Conservation (phyloP, 1,140 invertebrate species). For the Aethina tumida region DNA sequence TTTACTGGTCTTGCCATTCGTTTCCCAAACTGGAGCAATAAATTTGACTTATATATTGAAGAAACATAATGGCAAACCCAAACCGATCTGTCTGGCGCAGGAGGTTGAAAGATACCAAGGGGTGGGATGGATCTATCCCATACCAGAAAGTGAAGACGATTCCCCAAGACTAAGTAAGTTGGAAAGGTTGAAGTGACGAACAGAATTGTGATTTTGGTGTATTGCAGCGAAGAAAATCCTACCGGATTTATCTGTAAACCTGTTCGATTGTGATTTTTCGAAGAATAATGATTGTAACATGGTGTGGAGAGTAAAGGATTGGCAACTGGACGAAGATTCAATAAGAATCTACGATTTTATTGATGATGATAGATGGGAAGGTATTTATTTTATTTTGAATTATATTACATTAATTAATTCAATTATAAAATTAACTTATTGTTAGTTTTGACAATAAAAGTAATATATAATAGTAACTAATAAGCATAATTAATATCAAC, state of each 20-base stretch:
- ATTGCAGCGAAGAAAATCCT: neutral
- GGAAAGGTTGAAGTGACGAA: neutral
- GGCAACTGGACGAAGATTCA: conserved; percentile 23
- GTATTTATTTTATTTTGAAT: conserved; percentile 8
- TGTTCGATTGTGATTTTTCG: conserved; percentile 22
- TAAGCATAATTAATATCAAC: no score
- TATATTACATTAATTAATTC: neutral
- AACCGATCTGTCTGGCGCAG: conserved; percentile 25
- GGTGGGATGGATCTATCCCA: conserved; percentile 25
- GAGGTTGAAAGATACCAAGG: conserved; percentile 22
- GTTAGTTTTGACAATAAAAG: neutral
- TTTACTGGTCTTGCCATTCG: no score
- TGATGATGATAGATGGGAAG: conserved; percentile 24
- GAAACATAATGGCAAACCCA: conserved; percentile 11
- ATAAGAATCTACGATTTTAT: conserved; percentile 21
- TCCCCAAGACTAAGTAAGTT: conserved; percentile 22
- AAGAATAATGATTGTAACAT: conserved; percentile 18
- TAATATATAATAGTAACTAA: neutral
- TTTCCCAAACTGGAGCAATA: no score
- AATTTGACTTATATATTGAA: conserved; percentile 25
- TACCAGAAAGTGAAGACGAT: conserved; percentile 10
- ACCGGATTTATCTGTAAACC: neutral
- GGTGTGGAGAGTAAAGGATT: conserved; percentile 20
- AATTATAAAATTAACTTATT: neutral
- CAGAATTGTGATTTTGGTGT: neutral